These are phyloP conservation scores for Cuniculus paca DNA, from an alignment of 2,797 vertebrate species.

Conservation along the genomic window DNA sequence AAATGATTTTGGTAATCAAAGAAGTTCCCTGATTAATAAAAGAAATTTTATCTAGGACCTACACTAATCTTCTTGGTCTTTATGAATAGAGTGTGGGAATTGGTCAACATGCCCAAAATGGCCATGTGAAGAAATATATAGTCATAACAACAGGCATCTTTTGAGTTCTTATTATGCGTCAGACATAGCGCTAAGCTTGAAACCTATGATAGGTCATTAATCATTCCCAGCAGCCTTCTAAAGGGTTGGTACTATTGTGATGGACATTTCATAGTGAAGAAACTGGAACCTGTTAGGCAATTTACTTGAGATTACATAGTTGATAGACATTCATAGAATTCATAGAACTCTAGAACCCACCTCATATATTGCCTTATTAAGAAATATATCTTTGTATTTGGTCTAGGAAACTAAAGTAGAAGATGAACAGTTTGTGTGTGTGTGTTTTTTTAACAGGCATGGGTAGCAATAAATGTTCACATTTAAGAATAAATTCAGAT, in stretches of 20 bases:
- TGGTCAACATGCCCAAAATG: neutral
- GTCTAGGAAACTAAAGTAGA: neutral
- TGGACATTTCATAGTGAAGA: neutral
- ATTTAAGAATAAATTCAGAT: conserved; percentile 14
- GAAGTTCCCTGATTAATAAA: neutral
- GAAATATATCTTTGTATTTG: neutral
- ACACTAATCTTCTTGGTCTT: neutral
- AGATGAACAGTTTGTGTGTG: neutral
- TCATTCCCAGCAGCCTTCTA: neutral
- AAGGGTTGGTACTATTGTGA: neutral
- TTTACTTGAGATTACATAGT: neutral
- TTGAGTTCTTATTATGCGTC: neutral
- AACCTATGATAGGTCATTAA: neutral
- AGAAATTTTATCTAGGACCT: neutral
- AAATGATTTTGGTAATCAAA: conserved; percentile 3
- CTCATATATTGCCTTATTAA: neutral
- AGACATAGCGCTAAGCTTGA: neutral
- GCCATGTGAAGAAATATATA: neutral
- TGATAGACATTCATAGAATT: neutral
- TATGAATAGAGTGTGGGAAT: neutral
- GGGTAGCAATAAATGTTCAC: neutral
- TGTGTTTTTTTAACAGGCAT: neutral
- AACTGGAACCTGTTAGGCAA: neutral
- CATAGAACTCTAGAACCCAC: neutral
- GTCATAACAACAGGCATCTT: neutral